Evolutionary conservation across 2,888 invertebrate species (phyloP).

Genomic region (Philonicus albiceps): DNA sequence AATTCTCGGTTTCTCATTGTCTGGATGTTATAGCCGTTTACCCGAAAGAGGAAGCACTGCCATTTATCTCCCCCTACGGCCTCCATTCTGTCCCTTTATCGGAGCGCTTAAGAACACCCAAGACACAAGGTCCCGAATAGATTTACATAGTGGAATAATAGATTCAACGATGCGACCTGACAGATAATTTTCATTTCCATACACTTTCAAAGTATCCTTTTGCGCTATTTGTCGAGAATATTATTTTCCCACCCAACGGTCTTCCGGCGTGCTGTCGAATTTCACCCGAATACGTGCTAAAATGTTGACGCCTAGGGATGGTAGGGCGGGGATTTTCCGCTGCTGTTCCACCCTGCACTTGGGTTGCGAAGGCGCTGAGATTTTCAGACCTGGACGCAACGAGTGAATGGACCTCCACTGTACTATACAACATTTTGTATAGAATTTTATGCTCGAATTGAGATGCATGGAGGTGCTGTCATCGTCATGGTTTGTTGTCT

Average conservation of each 20-base stretch:
- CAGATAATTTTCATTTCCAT: constrained; percentile 48
- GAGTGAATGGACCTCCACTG: neutral
- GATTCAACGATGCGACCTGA: constrained; percentile 47
- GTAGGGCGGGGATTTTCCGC: neutral
- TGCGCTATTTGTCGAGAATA: constrained; percentile 31
- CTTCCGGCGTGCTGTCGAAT: neutral
- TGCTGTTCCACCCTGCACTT: constrained; percentile 3
- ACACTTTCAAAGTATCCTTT: constrained; percentile 40
- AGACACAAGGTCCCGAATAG: constrained; percentile 42
- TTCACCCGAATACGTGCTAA: neutral
- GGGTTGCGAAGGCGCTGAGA: neutral
- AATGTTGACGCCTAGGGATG: neutral
- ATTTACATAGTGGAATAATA: constrained; percentile 47
- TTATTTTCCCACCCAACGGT: neutral
- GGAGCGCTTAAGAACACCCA: constrained; percentile 19
- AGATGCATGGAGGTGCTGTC: constrained; percentile 32
- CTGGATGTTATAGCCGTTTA: constrained; percentile 37
- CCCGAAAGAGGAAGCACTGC: constrained; percentile 27
- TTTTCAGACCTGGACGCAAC: neutral
- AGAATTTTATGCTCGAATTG: constrained; percentile 38
- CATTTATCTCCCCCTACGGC: constrained; percentile 7
- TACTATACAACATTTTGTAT: constrained; percentile 8
- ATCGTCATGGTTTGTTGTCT: constrained; percentile 39
- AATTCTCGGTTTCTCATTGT: constrained; percentile 41
- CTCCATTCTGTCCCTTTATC: neutral